These are phyloP conservation scores for Maniola hyperantus DNA, from an alignment of 2,888 invertebrate genomes.

Conservation along the genomic window DNA sequence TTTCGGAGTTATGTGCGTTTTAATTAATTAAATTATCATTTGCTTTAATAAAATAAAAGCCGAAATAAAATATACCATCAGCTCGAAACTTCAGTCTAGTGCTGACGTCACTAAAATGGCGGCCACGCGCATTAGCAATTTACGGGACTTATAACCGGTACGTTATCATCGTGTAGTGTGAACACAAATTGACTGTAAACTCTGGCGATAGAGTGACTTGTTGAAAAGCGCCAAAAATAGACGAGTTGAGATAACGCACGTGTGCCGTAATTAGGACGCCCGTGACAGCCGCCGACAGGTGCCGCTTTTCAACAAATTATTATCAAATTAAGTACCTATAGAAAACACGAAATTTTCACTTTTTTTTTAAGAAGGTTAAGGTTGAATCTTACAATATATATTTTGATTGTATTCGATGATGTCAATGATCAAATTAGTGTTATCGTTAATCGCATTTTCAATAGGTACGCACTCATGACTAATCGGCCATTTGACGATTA, in stretches of 20 bases:
- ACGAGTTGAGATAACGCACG: conserved; percentile 52
- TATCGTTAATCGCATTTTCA: not conserved
- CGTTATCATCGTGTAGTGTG: conserved; percentile 21
- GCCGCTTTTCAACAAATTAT: conserved; percentile 51
- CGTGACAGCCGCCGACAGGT: conserved; percentile 58
- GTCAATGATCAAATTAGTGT: no score
- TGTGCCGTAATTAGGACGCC: conserved; percentile 59
- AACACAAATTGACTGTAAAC: conserved; percentile 23
- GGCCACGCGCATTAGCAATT: no score
- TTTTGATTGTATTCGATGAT: no score
- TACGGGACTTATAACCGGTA: conserved; percentile 30
- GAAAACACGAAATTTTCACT: conserved; percentile 51
- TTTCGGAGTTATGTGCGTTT: no score
- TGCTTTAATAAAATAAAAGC: no score
- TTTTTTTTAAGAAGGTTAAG: conserved; percentile 48
- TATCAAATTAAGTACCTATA: conserved; percentile 56
- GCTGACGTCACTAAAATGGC: no score
- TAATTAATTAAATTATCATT: no score
- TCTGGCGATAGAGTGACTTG: conserved; percentile 23
- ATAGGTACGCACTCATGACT: no score
- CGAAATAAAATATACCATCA: no score
- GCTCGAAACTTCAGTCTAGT: no score
- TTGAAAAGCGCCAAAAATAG: conserved; percentile 37
- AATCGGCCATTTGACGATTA: no score
- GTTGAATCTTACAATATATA: no score